Base-by-base conservation (phyloP, 2,113 vertebrate genomes). In the Chaetorhynchus papuensis region DNA sequence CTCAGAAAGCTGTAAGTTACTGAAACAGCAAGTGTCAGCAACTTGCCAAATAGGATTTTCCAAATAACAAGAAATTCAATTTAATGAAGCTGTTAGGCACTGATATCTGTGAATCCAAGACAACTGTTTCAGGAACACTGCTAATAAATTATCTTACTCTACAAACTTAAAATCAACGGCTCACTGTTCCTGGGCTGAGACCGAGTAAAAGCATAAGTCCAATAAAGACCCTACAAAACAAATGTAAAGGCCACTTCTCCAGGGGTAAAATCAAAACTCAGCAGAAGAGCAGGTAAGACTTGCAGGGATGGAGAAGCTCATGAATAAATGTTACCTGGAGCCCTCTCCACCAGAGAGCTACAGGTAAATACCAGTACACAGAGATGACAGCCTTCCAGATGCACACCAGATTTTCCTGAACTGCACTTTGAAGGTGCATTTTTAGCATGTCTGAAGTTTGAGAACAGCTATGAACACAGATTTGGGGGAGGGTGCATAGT, bases 21-120 rank as follows among this genome's bases (percentile, higher is more conserved):
- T 54, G 81, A 95, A 97, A 95, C 10, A 95, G 85, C 83, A 93
- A 95, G 70, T 28, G 11, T 94, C 94, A 97, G 92, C 96, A 96
- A 66, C 53, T 94, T 93, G 92, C 89, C 33, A 4, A 79, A 96
- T 11, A 86, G 70, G 74, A 50, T 90, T 93, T 95, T 92, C 74
- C 64, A 92, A 96, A 69, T 91, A 91, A 78, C 64, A 89, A 89
- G 82, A 90, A 89, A 84, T 78, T 52, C 59, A 83, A 44, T 91
- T 91, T 91, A 96, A 94, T 71, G 52, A 93, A 95, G 87, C 70
- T 83, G 60, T 74, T 97, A 35, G 86, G 72, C 42, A 86, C 31
- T 31, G 71, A 2, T 35, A 68, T 19, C 68, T 66, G 31, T 53
- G 27, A 89, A 45, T 42, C 10, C 30, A 64, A 60, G 52, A 64